phyloP scores from a whole-genome alignment of 1,140 invertebrate genomes.

The Cataglyphis hispanica region DNA sequence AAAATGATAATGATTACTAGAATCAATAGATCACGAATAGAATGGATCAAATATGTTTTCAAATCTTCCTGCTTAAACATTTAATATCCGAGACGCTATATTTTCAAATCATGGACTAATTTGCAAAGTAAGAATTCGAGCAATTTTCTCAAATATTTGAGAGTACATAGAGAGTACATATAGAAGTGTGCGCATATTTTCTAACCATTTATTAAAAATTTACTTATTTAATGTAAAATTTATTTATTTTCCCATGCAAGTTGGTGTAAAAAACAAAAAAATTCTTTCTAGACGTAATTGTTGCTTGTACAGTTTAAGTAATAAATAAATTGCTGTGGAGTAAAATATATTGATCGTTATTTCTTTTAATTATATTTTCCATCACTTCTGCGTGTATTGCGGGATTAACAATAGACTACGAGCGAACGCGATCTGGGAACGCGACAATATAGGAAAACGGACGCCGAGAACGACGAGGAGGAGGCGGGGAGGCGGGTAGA shows the following conservation, averaged over 20 bases:
- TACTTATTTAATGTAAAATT: no score
- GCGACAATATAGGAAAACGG: constrained; percentile 25
- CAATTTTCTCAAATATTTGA: background rate
- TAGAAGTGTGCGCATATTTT: background rate
- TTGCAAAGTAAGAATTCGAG: background rate
- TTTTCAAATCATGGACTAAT: constrained; percentile 4
- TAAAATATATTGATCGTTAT: background rate
- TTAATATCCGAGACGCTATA: background rate
- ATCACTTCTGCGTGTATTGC: background rate
- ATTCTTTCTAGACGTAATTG: no score
- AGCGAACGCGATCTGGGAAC: constrained; percentile 54
- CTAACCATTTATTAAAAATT: no score
- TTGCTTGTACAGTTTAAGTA: background rate
- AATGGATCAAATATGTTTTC: background rate
- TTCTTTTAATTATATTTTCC: background rate
- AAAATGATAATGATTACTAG: background rate
- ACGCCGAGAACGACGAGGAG: background rate
- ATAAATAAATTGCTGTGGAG: background rate
- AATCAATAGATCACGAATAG: background rate
- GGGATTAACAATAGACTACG: constrained; percentile 22
- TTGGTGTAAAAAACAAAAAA: no score
- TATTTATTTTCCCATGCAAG: no score
- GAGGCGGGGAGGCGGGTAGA: constrained; percentile 37
- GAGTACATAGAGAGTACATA: background rate
- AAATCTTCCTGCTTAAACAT: no score